Evolutionary conservation across 2,888 invertebrate genomes (phyloP), one percentile per base, ranked within the genome.

Genomic region (Ophion ellenae): DNA sequence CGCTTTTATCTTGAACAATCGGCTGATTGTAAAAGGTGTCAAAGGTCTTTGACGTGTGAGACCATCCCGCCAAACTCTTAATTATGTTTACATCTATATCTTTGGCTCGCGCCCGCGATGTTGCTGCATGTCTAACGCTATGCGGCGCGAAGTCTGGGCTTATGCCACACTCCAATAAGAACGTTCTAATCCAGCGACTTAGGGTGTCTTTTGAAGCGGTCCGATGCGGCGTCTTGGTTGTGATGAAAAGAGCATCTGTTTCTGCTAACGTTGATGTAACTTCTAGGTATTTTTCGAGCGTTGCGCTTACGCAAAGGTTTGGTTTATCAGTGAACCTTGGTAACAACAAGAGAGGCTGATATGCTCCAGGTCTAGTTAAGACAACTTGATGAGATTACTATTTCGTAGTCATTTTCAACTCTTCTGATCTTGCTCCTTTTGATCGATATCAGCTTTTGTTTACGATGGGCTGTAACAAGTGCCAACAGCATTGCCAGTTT

Each of bases 401-500:
- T 84, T 28, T 88, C 81, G 4, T 79, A 77, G 1, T 80, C 83
- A 17, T 75, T n/a, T 2, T n/a, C 9, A 4, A 32, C 57, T 10
- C 28, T 70, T n/a, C 10, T 47, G 10, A 88, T 88, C 64, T 87
- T 87, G 1, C 67, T 81, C 0, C 88, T 53, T 20, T 77, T 84
- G 1, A 89, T 88, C 0, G 75, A 69, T 0, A 81, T 69, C 2
- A 89, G 17, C 2, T 87, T 88, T 61, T 88, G 87, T 28, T 73
- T 78, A 20, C 87, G 74, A 32, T 90, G 87, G 11, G 86, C 88
- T 0, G 87, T 88, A 2, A 84, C 80, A n/a, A 88, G 36, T 0
- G 86, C 85, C 0, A 88, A 69, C 9, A 88, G 24, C 2, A 87
- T 24, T 0, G 83, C 81, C 2, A 87, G 17, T 17, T 87, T 86